These are phyloP conservation scores for Acropternis orthonyx DNA, from an alignment of 2,797 vertebrate species.

Conservation along the genomic window DNA sequence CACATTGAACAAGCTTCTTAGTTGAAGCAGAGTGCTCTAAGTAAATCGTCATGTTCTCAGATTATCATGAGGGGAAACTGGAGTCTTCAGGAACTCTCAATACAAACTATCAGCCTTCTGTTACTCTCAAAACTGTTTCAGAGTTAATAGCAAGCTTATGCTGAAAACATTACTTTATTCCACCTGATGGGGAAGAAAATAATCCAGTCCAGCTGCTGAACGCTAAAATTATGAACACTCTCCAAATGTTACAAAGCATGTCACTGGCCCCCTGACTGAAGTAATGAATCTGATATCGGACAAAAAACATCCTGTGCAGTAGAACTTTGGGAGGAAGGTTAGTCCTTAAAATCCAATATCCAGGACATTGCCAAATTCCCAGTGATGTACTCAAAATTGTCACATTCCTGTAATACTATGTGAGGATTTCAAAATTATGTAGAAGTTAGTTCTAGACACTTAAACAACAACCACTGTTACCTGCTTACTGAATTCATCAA, in stretches of 20 bases:
- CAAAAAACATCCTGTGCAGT: neutral
- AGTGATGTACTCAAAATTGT: neutral
- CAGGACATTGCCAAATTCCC: neutral
- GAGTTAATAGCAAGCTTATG: neutral
- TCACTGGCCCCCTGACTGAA: neutral
- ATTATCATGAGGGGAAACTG: neutral
- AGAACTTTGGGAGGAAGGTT: neutral
- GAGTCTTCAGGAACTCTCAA: neutral
- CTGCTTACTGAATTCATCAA: constrained; percentile 85
- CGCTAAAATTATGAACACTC: neutral
- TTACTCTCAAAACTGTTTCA: neutral
- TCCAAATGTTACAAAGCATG: neutral
- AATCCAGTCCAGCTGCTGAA: neutral
- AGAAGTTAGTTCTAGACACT: neutral
- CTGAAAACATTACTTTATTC: neutral
- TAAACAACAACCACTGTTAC: constrained; percentile 66
- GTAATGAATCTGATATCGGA: neutral
- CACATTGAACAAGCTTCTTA: neutral
- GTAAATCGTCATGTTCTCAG: neutral
- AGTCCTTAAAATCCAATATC: neutral
- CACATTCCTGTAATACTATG: neutral
- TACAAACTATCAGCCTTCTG: neutral
- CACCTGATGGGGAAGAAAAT: neutral
- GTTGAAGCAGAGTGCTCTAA: neutral
- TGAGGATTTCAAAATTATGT: neutral